Conservation (phyloP, 1,140 invertebrate genomes). For the Lutraria rhynchaena region DNA sequence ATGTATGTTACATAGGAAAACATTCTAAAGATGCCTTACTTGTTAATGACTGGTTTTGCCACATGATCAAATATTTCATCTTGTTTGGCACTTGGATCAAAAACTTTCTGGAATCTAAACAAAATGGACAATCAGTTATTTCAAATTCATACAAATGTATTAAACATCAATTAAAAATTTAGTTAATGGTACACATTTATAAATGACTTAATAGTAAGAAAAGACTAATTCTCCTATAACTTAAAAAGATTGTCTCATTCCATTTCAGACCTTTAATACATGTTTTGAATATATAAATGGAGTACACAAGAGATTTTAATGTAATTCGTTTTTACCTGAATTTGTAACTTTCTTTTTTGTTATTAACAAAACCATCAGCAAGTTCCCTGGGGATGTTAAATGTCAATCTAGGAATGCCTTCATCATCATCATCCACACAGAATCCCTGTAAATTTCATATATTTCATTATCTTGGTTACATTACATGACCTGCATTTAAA, state of each 20-base stretch:
- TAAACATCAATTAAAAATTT: no score
- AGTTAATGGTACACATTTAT: no score
- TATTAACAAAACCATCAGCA: conserved; percentile 81
- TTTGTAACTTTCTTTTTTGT: conserved; percentile 82
- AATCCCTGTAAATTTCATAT: conserved; percentile 75
- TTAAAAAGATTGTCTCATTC: not conserved
- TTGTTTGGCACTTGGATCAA: conserved; percentile 80
- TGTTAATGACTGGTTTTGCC: conserved; percentile 81
- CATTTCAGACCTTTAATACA: not conserved
- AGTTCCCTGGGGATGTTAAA: conserved; percentile 79
- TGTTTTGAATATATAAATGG: not conserved
- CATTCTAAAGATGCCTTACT: conserved; percentile 79
- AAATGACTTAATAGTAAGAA: no score
- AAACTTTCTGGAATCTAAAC: conserved; percentile 80
- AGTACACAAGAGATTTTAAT: not conserved
- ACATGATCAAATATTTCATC: conserved; percentile 82
- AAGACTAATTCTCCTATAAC: not conserved
- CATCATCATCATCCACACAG: conserved; percentile 79
- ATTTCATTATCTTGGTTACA: no score
- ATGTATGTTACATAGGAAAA: no score
- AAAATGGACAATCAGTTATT: no score
- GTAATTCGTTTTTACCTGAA: conserved; percentile 72
- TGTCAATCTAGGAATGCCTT: conserved; percentile 70
- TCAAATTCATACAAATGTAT: no score
- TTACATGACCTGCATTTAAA: no score